Evolutionary conservation across 2,797 vertebrate genomes (phyloP).

Genomic region (Thaleichthys pacificus): DNA sequence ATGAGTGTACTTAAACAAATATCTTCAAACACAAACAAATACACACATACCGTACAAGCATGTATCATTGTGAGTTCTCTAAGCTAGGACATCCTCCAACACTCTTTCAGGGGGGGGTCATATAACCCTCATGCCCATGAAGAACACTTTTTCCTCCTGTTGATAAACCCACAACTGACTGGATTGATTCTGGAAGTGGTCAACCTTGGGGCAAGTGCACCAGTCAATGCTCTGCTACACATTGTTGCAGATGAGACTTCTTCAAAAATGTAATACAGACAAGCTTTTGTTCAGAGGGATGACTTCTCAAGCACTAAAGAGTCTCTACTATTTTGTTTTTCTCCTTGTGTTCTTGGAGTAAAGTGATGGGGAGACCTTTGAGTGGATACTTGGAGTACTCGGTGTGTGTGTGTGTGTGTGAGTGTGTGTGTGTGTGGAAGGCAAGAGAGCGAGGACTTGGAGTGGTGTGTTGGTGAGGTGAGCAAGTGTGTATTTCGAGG

Average conservation of each 20-base stretch:
- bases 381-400: conserved; percentile 21
- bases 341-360: conserved; percentile 20
- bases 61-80: neutral
- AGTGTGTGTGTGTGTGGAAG: conserved; percentile 48
- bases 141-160: conserved; percentile 31
- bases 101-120: no score
- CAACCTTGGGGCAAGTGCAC: conserved; percentile 45
- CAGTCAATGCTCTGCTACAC: conserved; percentile 28
- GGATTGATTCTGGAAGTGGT: conserved; percentile 42
- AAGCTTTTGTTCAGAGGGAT: conserved; percentile 35
- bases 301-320: conserved; percentile 27
- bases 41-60: conserved; percentile 7
- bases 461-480: neutral
- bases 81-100: no score
- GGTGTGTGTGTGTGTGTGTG: conserved; percentile 49
- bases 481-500: conserved; percentile 9
- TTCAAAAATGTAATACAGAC: conserved; percentile 43
- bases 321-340: conserved; percentile 30
- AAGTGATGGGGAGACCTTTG: neutral
- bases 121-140: neutral
- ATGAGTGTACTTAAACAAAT: neutral
- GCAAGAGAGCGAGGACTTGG: conserved; percentile 3
- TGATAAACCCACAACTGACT: conserved; percentile 39
- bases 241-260: conserved; percentile 38
- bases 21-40: neutral